Percentiles rank a stretch among this genome's conserved stretches.
phyloP scores from a whole-genome alignment of 2,113 vertebrate species.

The Xenopus laevis region DNA sequence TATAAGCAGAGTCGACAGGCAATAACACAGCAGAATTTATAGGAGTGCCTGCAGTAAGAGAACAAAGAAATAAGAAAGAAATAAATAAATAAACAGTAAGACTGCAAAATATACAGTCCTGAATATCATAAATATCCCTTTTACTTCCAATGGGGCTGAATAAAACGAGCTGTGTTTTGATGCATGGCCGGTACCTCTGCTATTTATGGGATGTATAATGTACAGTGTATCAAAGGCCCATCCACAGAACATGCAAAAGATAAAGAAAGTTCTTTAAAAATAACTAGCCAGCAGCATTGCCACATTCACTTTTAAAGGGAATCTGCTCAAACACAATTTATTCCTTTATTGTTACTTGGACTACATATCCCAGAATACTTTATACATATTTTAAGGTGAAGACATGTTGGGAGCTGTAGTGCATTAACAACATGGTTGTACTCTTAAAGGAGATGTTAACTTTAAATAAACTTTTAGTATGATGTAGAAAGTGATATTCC shows the following conservation, averaged over 20 bases:
- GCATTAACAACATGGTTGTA: too few species aligned
- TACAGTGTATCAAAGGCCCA: slow-evolving; percentile 11
- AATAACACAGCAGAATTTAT: slow-evolving; percentile 44
- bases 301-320: too few species aligned
- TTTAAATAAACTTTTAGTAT: too few species aligned
- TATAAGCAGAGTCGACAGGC: slow-evolving; percentile 42
- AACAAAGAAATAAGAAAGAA: slow-evolving; percentile 28
- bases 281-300: too few species aligned
- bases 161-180: slow-evolving; percentile 22
- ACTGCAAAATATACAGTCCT: slow-evolving; percentile 40
- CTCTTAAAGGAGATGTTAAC: too few species aligned
- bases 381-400: too few species aligned
- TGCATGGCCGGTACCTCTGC: slow-evolving; percentile 31
- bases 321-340: too few species aligned
- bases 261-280: neutral
- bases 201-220: slow-evolving; percentile 32
- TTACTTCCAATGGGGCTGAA: slow-evolving; percentile 32
- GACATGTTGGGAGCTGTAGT: too few species aligned
- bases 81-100: slow-evolving; percentile 33
- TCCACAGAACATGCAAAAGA: slow-evolving; percentile 1
- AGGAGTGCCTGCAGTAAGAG: slow-evolving; percentile 31
- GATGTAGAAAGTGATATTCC: too few species aligned
- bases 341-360: too few species aligned
- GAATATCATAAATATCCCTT: slow-evolving; percentile 38
- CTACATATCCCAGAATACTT: too few species aligned